Conservation (phyloP, 2,888 invertebrate species). For the Azorinus chamasolen region DNA sequence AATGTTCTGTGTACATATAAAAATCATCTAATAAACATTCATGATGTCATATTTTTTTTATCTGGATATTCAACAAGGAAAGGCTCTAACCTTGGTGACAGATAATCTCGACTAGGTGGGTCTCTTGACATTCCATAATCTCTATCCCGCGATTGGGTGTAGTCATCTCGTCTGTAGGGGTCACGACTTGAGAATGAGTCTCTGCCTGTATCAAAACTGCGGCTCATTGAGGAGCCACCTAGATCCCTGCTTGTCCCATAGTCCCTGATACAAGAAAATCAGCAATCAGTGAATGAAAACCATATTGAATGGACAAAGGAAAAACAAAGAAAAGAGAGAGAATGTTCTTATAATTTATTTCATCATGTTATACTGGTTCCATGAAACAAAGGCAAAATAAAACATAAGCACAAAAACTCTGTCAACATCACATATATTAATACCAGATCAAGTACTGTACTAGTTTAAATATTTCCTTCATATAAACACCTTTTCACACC, state of each 20-base stretch:
- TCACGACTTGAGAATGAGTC: slow-evolving; percentile 28
- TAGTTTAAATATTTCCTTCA: no score
- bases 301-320: background rate
- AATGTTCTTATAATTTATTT: background rate
- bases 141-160: slow-evolving; percentile 22
- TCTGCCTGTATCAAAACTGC: slow-evolving; percentile 24
- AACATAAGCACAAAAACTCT: no score
- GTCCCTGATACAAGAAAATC: slow-evolving; percentile 31
- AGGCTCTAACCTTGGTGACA: slow-evolving; percentile 17
- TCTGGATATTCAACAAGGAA: no score
- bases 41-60: no score
- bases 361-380: no score
- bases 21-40: no score
- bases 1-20: no score
- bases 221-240: background rate
- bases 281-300: background rate
- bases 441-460: no score
- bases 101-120: slow-evolving; percentile 22
- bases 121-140: slow-evolving; percentile 53
- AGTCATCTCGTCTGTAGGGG: slow-evolving; percentile 24
- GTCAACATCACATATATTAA: no score
- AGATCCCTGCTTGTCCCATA: slow-evolving; percentile 28
- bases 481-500: no score
- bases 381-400: no score
- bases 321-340: background rate